A percentile compares a stretch with the other conserved stretches of the same genome.
Conservation (phyloP, 2,888 invertebrate genomes). For the Selenia dentaria region DNA sequence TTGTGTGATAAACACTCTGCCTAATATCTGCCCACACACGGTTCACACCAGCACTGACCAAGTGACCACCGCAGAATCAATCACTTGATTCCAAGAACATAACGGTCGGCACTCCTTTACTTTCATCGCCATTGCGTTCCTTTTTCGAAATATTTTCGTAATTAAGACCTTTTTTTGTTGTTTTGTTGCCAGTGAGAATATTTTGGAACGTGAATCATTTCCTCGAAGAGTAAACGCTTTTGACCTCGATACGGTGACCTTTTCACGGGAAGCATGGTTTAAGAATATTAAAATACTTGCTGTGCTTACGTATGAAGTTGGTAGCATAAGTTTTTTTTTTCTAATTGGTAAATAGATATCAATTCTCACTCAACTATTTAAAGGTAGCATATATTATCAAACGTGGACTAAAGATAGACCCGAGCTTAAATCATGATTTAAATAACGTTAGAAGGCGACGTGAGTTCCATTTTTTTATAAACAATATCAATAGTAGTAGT, state of each 20-base stretch:
- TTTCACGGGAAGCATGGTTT: background rate
- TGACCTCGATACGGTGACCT: constrained; percentile 19
- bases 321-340: no score
- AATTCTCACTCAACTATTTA: no score
- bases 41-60: constrained; percentile 2
- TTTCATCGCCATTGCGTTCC: constrained; percentile 57
- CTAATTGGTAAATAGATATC: no score
- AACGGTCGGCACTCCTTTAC: constrained; percentile 57
- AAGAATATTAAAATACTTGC: background rate
- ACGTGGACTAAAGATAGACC: no score
- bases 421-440: no score
- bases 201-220: constrained; percentile 28
- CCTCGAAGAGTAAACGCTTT: constrained; percentile 18
- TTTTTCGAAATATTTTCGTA: constrained; percentile 66
- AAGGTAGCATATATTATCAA: no score
- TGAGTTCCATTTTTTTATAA: no score
- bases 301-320: no score
- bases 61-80: constrained; percentile 54
- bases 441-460: no score
- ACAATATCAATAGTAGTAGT: no score
- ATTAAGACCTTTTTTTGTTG: constrained; percentile 65
- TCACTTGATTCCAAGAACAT: constrained; percentile 67
- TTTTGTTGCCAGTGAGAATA: constrained; percentile 30
- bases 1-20: constrained; percentile 25
- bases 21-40: constrained; percentile 26